Conservation (phyloP, 2,113 vertebrate species). For the Scolopax mira region DNA sequence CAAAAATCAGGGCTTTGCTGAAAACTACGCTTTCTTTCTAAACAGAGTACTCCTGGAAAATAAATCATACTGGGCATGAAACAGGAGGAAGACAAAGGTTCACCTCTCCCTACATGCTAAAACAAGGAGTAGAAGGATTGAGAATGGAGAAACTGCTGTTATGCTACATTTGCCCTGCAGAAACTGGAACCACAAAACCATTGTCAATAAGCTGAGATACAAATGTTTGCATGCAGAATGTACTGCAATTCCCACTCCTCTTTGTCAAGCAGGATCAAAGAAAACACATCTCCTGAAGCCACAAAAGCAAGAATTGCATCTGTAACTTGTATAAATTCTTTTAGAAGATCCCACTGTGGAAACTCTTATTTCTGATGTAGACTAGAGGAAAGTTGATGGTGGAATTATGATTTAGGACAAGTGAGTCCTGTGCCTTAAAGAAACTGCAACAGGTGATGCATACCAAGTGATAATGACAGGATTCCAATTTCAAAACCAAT, state of each 20-base stretch:
- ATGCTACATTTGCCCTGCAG: background rate
- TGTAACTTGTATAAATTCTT: background rate
- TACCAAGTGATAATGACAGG: background rate
- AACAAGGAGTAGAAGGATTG: slow-evolving; percentile 1
- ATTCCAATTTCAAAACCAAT: background rate
- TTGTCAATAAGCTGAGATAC: background rate
- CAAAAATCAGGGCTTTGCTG: background rate
- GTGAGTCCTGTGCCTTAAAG: background rate
- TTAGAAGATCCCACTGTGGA: background rate
- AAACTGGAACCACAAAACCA: background rate
- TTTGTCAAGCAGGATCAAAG: background rate
- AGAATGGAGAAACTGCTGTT: slow-evolving; percentile 8
- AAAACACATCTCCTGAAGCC: background rate
- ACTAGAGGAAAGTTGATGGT: background rate
- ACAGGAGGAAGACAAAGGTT: background rate
- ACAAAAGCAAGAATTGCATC: background rate
- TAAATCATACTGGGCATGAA: background rate
- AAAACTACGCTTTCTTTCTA: background rate
- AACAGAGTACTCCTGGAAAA: background rate
- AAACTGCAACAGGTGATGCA: background rate
- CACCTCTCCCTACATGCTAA: background rate
- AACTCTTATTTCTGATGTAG: background rate
- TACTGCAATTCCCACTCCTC: background rate
- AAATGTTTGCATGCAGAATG: background rate
- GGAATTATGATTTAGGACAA: background rate